Evolutionary conservation across 2,113 vertebrate species (phyloP).

Genomic region (Tetrao urogallus): DNA sequence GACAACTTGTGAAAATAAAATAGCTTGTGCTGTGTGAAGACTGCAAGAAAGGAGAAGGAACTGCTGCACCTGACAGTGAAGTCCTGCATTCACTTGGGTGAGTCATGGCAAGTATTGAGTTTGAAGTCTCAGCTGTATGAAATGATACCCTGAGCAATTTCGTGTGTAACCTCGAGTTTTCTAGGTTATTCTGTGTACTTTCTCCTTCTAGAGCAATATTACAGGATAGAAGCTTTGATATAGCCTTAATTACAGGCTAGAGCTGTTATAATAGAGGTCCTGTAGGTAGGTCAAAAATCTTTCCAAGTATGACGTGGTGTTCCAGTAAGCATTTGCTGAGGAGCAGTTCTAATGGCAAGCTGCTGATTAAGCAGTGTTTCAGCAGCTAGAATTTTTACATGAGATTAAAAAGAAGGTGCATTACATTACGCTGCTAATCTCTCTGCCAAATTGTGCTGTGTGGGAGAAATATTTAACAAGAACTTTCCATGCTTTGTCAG

Average conservation of each 20-base stretch:
- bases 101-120: neutral
- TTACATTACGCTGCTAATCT: neutral
- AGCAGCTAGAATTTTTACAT: neutral
- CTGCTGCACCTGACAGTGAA: neutral
- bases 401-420: neutral
- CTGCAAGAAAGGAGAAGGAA: neutral
- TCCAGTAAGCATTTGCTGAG: neutral
- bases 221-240: neutral
- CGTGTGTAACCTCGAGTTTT: neutral
- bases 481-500: neutral
- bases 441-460: neutral
- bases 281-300: constrained; percentile 3
- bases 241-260: constrained; percentile 17
- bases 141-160: neutral
- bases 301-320: neutral
- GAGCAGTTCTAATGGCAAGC: neutral
- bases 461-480: neutral
- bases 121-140: neutral
- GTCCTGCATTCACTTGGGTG: neutral
- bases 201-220: neutral
- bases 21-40: neutral
- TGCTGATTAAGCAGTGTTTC: neutral
- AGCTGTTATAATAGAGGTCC: neutral
- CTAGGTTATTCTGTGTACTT: neutral
- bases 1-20: neutral